Evolutionary conservation across 2,888 invertebrate genomes (phyloP).

Genomic region (Ommatoiulus sabulosus): DNA sequence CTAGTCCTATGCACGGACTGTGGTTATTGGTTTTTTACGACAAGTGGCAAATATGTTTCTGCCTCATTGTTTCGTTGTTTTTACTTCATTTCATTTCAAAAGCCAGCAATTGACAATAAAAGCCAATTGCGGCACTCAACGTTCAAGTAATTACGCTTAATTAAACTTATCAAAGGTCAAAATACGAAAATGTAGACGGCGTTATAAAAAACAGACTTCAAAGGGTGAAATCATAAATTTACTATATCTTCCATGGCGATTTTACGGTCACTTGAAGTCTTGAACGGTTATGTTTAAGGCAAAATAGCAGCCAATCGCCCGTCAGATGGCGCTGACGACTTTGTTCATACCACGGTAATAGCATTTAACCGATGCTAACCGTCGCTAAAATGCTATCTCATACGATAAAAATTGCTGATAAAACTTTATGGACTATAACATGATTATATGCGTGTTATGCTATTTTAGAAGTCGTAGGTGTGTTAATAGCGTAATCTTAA

Average conservation of each 20-base stretch:
- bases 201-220: not conserved
- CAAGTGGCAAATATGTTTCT: not conserved
- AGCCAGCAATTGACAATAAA: not conserved
- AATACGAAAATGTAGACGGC: not conserved
- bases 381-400: not conserved
- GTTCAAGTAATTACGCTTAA: not conserved
- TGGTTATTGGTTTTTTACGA: constrained; percentile 29
- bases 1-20: not conserved
- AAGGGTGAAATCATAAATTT: not conserved
- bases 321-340: not conserved
- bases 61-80: not conserved
- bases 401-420: not conserved
- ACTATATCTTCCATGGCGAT: not conserved
- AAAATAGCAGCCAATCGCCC: not conserved
- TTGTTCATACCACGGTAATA: no score
- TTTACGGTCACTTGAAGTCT: not conserved
- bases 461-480: no score
- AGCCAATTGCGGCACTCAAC: not conserved
- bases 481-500: no score
- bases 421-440: no score
- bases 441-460: no score
- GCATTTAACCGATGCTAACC: not conserved
- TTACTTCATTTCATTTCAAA: not conserved
- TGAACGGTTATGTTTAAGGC: not conserved
- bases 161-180: not conserved